Evolutionary conservation across 2,888 invertebrate genomes (phyloP), one percentile per base, ranked within the genome.

Genomic region (Lymantria dispar): DNA sequence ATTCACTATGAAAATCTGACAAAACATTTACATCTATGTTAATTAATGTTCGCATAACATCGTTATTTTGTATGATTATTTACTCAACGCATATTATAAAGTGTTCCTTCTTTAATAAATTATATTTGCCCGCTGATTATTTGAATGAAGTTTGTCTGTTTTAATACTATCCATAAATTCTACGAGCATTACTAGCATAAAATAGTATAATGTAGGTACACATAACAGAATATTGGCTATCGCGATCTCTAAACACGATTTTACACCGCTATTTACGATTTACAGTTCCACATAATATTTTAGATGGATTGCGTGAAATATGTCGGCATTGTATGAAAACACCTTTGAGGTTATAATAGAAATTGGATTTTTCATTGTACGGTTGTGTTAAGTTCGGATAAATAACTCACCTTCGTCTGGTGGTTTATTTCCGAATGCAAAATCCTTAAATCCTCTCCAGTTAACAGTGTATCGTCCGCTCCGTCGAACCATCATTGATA

Each of bases 401-500:
- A 50, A 42, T 58, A 52, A 73, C 85, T 82, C 70, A 90, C 91
- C 89, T 83, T 89, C 90, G 61, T 90, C 90, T 29, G 88, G 89
- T 53, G 91, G 90, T 68, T 89, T 89, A 76, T 81, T 89, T 45
- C 87, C 87, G 62, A 87, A 78, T 42, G 87, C 74, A 66, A 87
- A 87, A 62, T 92, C 92, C 70, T 80, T 84, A 76, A 91, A 90
- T 47, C 92, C 91, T 65, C 91, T 82, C 87, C 90, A 90, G 76
- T 90, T 91, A 65, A 91, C 91, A 55, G 90, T 90, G 74, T 91
- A 92, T 38, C 92, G 86, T 62, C 92, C 92, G 76, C 90, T 88
- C 66, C 91, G 87, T 76, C 91, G 79, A 67, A 88, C 91, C 83
- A 92, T 91, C 91, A 91, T 92, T 64, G 76, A 69, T 64, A 70